These are phyloP conservation scores for Napeogenes sylphis DNA, from an alignment of 2,888 invertebrate species.

Conservation along the genomic window DNA sequence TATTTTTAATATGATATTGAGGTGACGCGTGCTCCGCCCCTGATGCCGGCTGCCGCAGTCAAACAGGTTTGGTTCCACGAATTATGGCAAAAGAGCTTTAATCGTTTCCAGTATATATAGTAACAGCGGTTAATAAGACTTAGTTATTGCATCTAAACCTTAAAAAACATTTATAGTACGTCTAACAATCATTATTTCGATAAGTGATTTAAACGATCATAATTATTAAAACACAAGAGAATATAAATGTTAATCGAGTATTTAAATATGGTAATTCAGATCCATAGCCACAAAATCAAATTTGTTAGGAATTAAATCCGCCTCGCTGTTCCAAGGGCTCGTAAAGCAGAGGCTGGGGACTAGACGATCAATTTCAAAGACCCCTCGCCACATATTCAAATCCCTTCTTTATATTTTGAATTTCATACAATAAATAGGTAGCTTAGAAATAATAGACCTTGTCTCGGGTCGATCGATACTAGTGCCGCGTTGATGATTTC, in stretches of 20 bases:
- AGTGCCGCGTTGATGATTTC: constrained; percentile 8
- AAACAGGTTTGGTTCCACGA: constrained; percentile 24
- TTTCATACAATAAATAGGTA: constrained; percentile 53
- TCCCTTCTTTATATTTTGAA: constrained; percentile 72
- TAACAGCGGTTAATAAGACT: background rate
- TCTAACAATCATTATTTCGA: background rate
- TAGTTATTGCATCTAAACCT: background rate
- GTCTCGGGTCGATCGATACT: constrained; percentile 18
- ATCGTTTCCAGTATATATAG: background rate
- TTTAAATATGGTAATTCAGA: constrained; percentile 19
- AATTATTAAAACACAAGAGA: background rate
- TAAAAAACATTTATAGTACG: no score
- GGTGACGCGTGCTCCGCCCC: constrained; percentile 26
- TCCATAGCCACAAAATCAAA: constrained; percentile 55
- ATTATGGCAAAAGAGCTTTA: constrained; percentile 3
- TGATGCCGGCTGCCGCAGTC: constrained; percentile 19
- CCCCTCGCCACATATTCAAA: constrained; percentile 72
- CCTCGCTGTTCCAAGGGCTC: constrained; percentile 55
- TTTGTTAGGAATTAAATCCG: constrained; percentile 68
- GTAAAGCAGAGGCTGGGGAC: constrained; percentile 71
- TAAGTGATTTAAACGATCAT: background rate
- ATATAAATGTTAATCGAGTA: background rate
- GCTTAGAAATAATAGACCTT: constrained; percentile 22
- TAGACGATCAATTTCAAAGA: constrained; percentile 74
- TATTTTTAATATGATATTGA: constrained; percentile 26